Conservation (phyloP, 1,140 invertebrate genomes). For the Panulirus ornatus region DNA sequence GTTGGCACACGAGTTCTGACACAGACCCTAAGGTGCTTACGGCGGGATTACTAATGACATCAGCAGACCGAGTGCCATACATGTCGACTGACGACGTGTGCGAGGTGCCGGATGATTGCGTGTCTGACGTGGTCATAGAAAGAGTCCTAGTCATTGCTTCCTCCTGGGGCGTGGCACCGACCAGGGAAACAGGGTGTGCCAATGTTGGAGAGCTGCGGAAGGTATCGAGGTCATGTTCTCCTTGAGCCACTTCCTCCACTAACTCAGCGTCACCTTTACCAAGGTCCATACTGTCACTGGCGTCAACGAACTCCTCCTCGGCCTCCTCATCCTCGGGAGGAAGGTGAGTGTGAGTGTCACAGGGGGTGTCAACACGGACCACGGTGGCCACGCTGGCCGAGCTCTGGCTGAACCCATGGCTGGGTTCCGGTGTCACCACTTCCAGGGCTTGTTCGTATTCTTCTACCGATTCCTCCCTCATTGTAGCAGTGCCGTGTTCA, state of each 20-base stretch:
- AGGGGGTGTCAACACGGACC: slow-evolving; percentile 22
- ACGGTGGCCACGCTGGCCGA: slow-evolving; percentile 45
- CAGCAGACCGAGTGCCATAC: background rate
- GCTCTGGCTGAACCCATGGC: slow-evolving; percentile 50
- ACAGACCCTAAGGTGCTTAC: background rate
- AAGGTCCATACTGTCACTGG: slow-evolving; percentile 20
- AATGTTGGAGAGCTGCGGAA: background rate
- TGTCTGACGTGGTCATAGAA: slow-evolving; percentile 24
- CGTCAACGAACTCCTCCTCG: slow-evolving; percentile 57
- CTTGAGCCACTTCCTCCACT: background rate
- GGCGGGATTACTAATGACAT: background rate
- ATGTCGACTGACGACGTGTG: background rate
- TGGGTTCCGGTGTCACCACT: slow-evolving; percentile 29
- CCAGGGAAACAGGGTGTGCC: background rate
- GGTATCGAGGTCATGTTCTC: background rate
- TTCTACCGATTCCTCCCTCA: slow-evolving; percentile 48
- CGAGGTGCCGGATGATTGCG: slow-evolving; percentile 11
- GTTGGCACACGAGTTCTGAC: background rate
- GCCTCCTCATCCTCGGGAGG: slow-evolving; percentile 22
- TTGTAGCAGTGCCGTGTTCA: background rate
- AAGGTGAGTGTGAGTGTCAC: background rate
- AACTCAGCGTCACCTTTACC: background rate
- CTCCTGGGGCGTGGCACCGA: background rate
- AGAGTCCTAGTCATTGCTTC: background rate
- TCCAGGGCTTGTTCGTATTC: slow-evolving; percentile 62